phyloP scores from a whole-genome alignment of 2,113 vertebrate genomes.

The Phoxinus phoxinus region DNA sequence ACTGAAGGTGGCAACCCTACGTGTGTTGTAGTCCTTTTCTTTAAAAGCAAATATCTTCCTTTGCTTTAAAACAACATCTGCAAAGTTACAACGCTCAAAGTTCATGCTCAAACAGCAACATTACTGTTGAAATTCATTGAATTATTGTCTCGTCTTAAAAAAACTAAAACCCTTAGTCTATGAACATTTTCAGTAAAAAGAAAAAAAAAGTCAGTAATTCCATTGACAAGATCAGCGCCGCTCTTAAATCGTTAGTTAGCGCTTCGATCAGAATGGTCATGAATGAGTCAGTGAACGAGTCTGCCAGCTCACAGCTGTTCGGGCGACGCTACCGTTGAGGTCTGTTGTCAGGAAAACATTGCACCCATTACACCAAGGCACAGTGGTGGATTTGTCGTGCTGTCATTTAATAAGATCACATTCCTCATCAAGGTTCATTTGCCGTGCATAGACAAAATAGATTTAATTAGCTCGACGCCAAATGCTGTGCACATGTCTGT shows the following conservation, averaged over 20 bases:
- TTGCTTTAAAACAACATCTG: too few species aligned
- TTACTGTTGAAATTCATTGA: background rate
- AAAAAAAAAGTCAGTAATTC: background rate
- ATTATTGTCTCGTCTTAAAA: background rate
- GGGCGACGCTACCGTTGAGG: constrained; percentile 49
- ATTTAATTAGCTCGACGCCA: constrained; percentile 74
- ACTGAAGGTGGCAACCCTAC: too few species aligned
- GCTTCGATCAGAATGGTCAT: constrained; percentile 50
- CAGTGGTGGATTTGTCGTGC: constrained; percentile 55
- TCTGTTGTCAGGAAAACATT: constrained; percentile 65
- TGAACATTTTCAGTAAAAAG: background rate
- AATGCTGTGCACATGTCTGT: constrained; percentile 60
- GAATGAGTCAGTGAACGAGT: constrained; percentile 64
- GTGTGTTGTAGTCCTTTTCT: too few species aligned
- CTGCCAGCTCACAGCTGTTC: constrained; percentile 76
- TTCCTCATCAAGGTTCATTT: constrained; percentile 77
- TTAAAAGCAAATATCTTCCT: too few species aligned
- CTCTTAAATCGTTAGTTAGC: background rate
- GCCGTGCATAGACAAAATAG: constrained; percentile 69
- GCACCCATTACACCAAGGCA: constrained; percentile 42
- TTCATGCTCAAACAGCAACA: too few species aligned
- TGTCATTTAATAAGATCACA: constrained; percentile 77
- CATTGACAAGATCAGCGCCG: background rate
- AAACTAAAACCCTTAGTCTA: background rate
- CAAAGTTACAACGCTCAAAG: too few species aligned